Percentiles rank a stretch among this genome's conserved stretches.
Evolutionary conservation across 2,113 vertebrate species (phyloP).

Genomic region (Anoura caudifer): DNA sequence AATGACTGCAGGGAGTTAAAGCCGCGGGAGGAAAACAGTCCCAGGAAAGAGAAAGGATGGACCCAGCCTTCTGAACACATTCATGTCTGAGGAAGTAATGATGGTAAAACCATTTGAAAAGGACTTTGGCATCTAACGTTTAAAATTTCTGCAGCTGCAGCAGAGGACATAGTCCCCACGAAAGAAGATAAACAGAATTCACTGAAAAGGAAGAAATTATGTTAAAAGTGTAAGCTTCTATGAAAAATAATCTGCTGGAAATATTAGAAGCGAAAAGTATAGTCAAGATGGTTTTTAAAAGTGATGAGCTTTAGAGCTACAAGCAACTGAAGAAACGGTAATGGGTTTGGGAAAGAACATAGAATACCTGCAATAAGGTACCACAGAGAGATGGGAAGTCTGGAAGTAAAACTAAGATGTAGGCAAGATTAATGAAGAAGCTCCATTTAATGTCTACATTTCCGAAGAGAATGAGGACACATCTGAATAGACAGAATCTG

Average conservation of each 20-base stretch:
- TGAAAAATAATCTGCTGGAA: background rate
- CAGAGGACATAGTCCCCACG: background rate
- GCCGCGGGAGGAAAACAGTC: background rate
- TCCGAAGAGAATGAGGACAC: background rate
- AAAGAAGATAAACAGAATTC: background rate
- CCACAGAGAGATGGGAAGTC: background rate
- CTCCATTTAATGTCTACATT: background rate
- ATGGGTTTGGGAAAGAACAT: background rate
- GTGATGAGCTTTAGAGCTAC: background rate
- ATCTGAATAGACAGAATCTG: background rate
- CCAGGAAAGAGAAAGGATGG: background rate
- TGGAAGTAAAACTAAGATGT: background rate
- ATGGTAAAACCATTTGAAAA: background rate
- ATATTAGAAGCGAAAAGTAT: background rate
- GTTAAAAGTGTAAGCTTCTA: background rate
- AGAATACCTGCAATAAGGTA: background rate
- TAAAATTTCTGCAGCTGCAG: background rate
- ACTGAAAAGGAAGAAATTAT: background rate
- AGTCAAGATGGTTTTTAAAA: background rate
- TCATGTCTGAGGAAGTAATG: background rate
- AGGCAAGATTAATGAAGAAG: background rate
- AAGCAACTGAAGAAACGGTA: background rate
- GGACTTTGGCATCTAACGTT: background rate
- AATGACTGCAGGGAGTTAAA: background rate
- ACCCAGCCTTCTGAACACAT: background rate